Evolutionary conservation across 1,140 invertebrate species (phyloP).

Genomic region (Telenomus remus): DNA sequence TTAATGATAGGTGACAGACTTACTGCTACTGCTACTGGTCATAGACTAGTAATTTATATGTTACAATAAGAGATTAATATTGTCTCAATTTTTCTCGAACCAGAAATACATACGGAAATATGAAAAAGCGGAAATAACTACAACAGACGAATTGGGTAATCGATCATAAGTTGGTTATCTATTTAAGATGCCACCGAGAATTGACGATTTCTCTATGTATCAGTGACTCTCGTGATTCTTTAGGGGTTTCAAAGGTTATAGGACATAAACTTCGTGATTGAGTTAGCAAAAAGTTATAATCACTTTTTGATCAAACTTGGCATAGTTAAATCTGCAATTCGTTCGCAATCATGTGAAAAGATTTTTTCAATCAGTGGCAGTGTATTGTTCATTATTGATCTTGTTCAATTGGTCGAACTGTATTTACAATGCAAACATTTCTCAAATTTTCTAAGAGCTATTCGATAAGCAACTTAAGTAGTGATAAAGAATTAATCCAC

Average conservation of each 20-base stretch:
- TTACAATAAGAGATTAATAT: too few species aligned
- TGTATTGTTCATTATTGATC: background rate
- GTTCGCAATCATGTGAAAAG: background rate
- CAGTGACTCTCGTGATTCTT: conserved; percentile 61
- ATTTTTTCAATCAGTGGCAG: conserved; percentile 4
- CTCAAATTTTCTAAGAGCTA: too few species aligned
- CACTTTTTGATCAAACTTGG: conserved; percentile 68
- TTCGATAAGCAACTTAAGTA: background rate
- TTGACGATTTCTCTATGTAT: conserved; percentile 66
- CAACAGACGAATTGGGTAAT: conserved; percentile 67
- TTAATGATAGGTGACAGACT: too few species aligned
- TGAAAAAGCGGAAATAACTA: too few species aligned
- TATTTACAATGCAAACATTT: too few species aligned
- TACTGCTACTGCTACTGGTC: too few species aligned
- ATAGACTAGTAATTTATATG: too few species aligned
- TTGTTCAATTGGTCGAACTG: too few species aligned
- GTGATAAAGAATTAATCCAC: background rate
- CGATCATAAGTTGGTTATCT: conserved; percentile 72
- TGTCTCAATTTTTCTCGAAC: background rate
- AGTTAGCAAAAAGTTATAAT: conserved; percentile 73
- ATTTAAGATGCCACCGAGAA: conserved; percentile 71
- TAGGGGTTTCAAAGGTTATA: conserved; percentile 69
- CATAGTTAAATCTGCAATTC: conserved; percentile 16
- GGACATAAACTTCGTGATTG: conserved; percentile 74
- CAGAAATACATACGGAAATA: background rate